These are phyloP conservation scores for Corythucha ciliata DNA, from an alignment of 2,888 invertebrate species.

Conservation along the genomic window DNA sequence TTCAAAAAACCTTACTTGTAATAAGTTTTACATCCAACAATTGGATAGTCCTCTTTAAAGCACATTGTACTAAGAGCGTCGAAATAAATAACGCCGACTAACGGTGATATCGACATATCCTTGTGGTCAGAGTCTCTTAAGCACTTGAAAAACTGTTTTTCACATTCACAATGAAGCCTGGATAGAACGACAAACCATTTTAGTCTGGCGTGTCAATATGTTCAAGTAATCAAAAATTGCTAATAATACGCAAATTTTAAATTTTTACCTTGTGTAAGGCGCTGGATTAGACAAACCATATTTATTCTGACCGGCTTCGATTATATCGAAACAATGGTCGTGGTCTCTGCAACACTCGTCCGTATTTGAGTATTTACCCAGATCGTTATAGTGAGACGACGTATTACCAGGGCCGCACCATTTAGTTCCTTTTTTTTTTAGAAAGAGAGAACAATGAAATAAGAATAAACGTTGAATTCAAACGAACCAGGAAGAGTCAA, in stretches of 20 bases:
- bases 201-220: not conserved
- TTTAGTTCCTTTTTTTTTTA: slow-evolving; percentile 67
- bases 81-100: slow-evolving; percentile 50
- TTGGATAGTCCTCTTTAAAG: slow-evolving; percentile 50
- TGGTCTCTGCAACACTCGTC: slow-evolving; percentile 66
- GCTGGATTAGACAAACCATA: slow-evolving; percentile 59
- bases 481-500: no score
- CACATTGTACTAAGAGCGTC: slow-evolving; percentile 50
- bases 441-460: no score
- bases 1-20: slow-evolving; percentile 53
- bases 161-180: slow-evolving; percentile 50
- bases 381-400: slow-evolving; percentile 57
- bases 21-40: slow-evolving; percentile 45
- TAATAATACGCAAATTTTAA: not conserved
- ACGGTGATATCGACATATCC: slow-evolving; percentile 40
- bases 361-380: slow-evolving; percentile 54
- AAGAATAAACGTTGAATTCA: no score
- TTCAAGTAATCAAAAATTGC: not conserved
- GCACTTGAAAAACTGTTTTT: slow-evolving; percentile 47
- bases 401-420: slow-evolving; percentile 67
- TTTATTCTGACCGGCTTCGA: slow-evolving; percentile 51
- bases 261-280: slow-evolving; percentile 49
- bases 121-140: slow-evolving; percentile 40
- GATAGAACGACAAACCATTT: no score
- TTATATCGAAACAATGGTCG: slow-evolving; percentile 56